phyloP scores from a whole-genome alignment of 2,797 vertebrate genomes.

The Phoebastria nigripes region DNA sequence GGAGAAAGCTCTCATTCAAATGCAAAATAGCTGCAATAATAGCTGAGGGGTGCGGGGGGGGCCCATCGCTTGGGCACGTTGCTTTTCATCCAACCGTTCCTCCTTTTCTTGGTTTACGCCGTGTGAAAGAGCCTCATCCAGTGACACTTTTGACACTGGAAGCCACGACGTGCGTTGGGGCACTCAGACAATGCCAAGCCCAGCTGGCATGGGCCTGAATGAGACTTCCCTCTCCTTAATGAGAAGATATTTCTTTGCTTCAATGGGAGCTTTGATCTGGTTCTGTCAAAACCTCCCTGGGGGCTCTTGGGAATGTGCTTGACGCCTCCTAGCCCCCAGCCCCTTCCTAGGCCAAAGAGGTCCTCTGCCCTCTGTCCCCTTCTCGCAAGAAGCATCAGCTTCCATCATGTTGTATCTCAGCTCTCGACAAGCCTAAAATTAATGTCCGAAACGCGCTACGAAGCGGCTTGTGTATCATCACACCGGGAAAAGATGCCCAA shows the following conservation, averaged over 20 bases:
- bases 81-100: not conserved
- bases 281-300: not conserved
- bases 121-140: not conserved
- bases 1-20: slow-evolving; percentile 24
- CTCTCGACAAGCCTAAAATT: not conserved
- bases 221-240: not conserved
- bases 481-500: too few relatives aligned
- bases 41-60: not conserved
- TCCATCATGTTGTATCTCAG: not conserved
- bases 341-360: not conserved
- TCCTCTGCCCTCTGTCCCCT: not conserved
- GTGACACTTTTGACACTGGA: not conserved
- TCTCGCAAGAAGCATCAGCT: not conserved
- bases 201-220: not conserved
- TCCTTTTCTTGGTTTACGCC: not conserved
- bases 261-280: not conserved
- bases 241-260: not conserved
- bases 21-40: not conserved
- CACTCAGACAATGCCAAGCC: not conserved
- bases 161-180: not conserved
- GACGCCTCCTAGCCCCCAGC: not conserved
- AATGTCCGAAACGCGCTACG: accelerated
- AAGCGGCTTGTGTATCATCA: not conserved
- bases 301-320: not conserved
- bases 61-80: not conserved